These are phyloP conservation scores for Chymomyza costata DNA, from an alignment of 1,140 invertebrate genomes.

Conservation along the genomic window DNA sequence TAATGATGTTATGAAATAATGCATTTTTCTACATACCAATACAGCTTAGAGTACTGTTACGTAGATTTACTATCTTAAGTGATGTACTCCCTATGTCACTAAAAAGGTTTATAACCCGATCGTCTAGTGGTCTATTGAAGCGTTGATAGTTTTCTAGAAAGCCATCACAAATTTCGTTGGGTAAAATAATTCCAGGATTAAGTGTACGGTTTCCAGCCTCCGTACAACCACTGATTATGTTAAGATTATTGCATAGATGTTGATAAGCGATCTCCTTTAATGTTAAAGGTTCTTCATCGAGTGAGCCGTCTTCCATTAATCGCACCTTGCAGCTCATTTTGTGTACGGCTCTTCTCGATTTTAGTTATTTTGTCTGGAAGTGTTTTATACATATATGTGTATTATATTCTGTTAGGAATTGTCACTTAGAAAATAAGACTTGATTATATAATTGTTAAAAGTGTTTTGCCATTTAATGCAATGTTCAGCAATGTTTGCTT, in stretches of 20 bases:
- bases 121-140: slow-evolving; percentile 77
- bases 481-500: not conserved
- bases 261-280: slow-evolving; percentile 81
- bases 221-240: slow-evolving; percentile 76
- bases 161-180: slow-evolving; percentile 77
- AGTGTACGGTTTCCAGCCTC: slow-evolving; percentile 36
- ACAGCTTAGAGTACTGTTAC: slow-evolving; percentile 82
- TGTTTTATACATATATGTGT: too few relatives aligned
- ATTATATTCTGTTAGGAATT: not conserved
- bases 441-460: not conserved
- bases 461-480: not conserved
- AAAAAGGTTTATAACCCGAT: slow-evolving; percentile 84
- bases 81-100: slow-evolving; percentile 81
- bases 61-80: slow-evolving; percentile 82
- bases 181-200: slow-evolving; percentile 57
- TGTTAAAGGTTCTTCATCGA: slow-evolving; percentile 73
- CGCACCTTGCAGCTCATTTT: slow-evolving; percentile 74
- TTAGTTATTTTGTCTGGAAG: too few relatives aligned
- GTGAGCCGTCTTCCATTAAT: slow-evolving; percentile 68
- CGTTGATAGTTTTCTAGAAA: slow-evolving; percentile 82
- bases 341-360: slow-evolving; percentile 2
- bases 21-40: slow-evolving; percentile 24
- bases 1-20: not conserved
- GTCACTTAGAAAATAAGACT: too few relatives aligned
- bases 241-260: slow-evolving; percentile 80